Conservation (phyloP, 2,797 vertebrate species). For the Benthosema pterotum region DNA sequence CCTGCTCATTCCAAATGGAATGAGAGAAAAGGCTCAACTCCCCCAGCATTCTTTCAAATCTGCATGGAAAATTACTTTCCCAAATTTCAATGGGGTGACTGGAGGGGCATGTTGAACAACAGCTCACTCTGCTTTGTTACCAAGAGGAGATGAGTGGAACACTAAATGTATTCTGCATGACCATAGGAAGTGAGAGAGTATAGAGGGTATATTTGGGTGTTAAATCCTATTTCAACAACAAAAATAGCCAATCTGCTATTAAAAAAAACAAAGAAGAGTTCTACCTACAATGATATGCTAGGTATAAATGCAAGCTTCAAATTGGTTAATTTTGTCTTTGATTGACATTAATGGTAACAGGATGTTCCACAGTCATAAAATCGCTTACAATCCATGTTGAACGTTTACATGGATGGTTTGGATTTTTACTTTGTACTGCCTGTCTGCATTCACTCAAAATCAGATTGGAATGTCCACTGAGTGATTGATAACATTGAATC, state of each 20-base stretch:
- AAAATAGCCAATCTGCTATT: no score
- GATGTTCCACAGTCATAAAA: conserved; percentile 20
- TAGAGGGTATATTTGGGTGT: not conserved
- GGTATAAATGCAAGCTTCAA: no score
- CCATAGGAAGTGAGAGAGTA: not conserved
- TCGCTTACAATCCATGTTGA: conserved; percentile 15
- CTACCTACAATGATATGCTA: no score
- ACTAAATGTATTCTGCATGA: conserved; percentile 1
- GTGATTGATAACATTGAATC: not conserved
- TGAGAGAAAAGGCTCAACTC: conserved; percentile 73
- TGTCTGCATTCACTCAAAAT: not conserved
- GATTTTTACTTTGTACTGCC: conserved; percentile 1
- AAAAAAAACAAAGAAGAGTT: no score
- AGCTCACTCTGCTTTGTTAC: conserved; percentile 15
- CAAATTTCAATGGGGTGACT: conserved; percentile 36
- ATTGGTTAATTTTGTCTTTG: conserved; percentile 4
- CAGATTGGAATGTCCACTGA: conserved; percentile 1
- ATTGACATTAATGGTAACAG: conserved; percentile 28
- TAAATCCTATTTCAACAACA: not conserved
- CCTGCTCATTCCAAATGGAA: conserved; percentile 78
- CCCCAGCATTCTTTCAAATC: conserved; percentile 73
- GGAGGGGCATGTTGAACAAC: conserved; percentile 25
- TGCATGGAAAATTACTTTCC: conserved; percentile 52
- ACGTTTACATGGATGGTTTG: conserved; percentile 9
- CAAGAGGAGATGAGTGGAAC: not conserved